phyloP scores from a whole-genome alignment of 2,113 vertebrate species.

The Rhea americana region DNA sequence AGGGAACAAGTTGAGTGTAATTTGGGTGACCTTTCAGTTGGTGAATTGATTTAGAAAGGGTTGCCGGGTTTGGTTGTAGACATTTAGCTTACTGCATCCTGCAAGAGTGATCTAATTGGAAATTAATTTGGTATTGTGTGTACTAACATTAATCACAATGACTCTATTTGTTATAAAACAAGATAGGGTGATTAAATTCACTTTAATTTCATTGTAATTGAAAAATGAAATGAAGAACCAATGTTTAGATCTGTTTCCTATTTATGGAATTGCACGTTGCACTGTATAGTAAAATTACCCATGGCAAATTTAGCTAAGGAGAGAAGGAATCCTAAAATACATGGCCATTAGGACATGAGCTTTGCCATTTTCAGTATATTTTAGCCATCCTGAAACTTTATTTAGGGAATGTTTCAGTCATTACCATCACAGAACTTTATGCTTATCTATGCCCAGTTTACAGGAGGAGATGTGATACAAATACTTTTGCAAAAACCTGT shows the following conservation, averaged over 20 bases:
- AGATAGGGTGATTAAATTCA: not conserved
- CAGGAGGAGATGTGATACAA: not conserved
- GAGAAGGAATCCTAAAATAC: not conserved
- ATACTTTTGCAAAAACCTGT: not conserved
- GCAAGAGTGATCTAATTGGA: not conserved
- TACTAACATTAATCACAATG: not conserved
- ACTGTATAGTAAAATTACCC: not conserved
- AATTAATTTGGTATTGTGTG: not conserved
- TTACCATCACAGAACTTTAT: not conserved
- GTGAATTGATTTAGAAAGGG: not conserved
- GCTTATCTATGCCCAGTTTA: not conserved
- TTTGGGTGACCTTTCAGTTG: not conserved
- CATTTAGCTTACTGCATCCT: not conserved
- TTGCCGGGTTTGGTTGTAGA: not conserved
- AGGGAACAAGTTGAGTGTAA: not conserved
- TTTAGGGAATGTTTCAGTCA: not conserved
- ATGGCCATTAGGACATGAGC: not conserved
- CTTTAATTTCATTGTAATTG: not conserved
- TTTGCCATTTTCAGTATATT: not conserved
- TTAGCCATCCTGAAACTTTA: not conserved
- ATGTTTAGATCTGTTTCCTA: not conserved
- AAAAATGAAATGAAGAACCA: not conserved
- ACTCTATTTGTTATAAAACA: conserved; percentile 6
- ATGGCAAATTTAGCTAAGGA: not conserved
- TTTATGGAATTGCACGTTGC: not conserved